Evolutionary conservation across 2,888 invertebrate genomes (phyloP).

Genomic region (Periphyllus acericola): DNA sequence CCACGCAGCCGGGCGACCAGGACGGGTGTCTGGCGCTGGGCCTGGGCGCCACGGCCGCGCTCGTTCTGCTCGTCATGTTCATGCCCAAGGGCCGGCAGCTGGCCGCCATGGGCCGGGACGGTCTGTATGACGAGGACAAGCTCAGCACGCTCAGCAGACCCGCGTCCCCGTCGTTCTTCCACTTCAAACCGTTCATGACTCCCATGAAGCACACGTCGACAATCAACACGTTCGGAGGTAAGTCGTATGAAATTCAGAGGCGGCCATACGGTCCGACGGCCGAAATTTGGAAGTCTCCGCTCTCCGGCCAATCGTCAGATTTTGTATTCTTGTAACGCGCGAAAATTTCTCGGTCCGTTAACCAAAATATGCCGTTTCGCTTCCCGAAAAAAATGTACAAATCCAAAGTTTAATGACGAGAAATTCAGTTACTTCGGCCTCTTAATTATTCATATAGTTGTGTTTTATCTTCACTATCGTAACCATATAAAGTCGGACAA

Average conservation of each 20-base stretch:
- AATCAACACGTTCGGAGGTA: constrained; percentile 67
- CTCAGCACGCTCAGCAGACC: constrained; percentile 79
- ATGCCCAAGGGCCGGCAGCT: constrained; percentile 91
- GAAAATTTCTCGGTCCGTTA: too few relatives aligned
- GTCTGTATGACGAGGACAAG: constrained; percentile 80
- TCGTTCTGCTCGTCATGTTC: constrained; percentile 93
- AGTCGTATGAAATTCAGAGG: background rate
- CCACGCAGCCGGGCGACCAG: constrained; percentile 77
- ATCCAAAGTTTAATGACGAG: too few relatives aligned
- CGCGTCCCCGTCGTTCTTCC: constrained; percentile 82
- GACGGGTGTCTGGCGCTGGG: constrained; percentile 93
- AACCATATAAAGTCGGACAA: too few relatives aligned
- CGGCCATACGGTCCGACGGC: too few relatives aligned
- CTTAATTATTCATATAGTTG: too few relatives aligned
- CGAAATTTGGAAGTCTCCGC: too few relatives aligned
- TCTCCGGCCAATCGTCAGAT: too few relatives aligned
- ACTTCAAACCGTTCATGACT: constrained; percentile 85
- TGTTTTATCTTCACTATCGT: too few relatives aligned
- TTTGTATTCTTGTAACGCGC: too few relatives aligned
- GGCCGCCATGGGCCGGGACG: constrained; percentile 89
- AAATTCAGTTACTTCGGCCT: too few relatives aligned
- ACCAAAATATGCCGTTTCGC: too few relatives aligned
- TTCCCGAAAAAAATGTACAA: too few relatives aligned
- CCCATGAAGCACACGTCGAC: constrained; percentile 69
- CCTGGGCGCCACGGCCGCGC: constrained; percentile 82